Evolutionary conservation across 2,888 invertebrate species (phyloP).

Genomic region (Standfussiana lucernea): DNA sequence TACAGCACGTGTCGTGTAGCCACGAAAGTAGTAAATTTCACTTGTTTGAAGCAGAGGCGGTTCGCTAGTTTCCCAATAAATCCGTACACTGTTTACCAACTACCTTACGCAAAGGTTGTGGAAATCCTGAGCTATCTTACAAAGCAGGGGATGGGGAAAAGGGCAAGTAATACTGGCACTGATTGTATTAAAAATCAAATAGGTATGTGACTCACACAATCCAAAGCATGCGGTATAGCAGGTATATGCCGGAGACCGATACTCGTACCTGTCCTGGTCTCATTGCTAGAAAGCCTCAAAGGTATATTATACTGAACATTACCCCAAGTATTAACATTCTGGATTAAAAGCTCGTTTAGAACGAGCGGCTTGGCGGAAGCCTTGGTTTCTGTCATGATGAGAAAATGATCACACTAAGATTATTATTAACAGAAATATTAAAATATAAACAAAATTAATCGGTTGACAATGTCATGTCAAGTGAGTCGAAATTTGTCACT

Average conservation of each 20-base stretch:
- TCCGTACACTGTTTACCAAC: background rate
- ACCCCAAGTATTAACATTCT: conserved; percentile 88
- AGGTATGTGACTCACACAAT: conserved; percentile 80
- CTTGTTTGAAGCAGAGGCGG: background rate
- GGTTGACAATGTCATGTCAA: conserved; percentile 1
- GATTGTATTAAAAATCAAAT: background rate
- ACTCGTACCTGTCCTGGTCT: conserved; percentile 81
- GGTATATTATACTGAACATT: conserved; percentile 88
- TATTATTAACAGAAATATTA: conserved; percentile 55
- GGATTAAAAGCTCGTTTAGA: conserved; percentile 81
- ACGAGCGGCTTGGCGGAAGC: conserved; percentile 70
- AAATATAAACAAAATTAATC: conserved; percentile 1
- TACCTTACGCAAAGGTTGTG: too few relatives aligned
- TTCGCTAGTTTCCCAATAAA: background rate
- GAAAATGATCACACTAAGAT: conserved; percentile 36
- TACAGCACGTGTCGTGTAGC: background rate
- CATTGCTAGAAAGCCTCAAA: conserved; percentile 82
- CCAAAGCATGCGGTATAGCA: conserved; percentile 81
- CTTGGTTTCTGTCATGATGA: conserved; percentile 73
- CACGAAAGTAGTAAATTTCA: background rate
- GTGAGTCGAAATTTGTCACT: background rate
- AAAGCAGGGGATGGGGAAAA: background rate
- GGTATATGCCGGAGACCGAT: conserved; percentile 86
- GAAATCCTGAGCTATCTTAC: background rate
- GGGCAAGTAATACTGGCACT: background rate